Evolutionary conservation across 2,113 vertebrate species (phyloP), one percentile per base, ranked within the genome.

Genomic region (Neolamprologus hecqui): DNA sequence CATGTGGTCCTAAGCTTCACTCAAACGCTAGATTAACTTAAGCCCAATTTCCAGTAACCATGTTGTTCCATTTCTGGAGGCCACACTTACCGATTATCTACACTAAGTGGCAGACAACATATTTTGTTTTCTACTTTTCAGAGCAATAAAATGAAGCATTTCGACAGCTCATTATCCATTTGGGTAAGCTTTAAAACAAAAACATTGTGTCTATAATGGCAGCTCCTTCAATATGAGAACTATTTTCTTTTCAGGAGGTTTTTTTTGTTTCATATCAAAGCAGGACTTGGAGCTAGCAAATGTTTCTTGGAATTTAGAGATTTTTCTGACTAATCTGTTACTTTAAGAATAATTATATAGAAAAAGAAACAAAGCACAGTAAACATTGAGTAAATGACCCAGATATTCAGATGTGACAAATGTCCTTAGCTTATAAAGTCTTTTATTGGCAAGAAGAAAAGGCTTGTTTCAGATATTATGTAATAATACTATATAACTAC

Each of bases 11-110:
- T 15, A 9, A 88, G 86, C 60, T 54, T 82, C 68, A 14, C 54
- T 60, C 53, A 79, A 85, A 85, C 70, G 73, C 90, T 87, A 84
- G 45, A 80, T 88, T 86, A 92, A 89, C 79, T 87, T 84, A 84
- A 91, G 65, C 33, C 81, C 40, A 87, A 60, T 84, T 92, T 88
- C 79, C 80, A 84, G 60, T 70, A 84, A 84, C 79, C 79, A 68
- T 79, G 33, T 84, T 53, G 55, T 83, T 83, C 19, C 79, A 60
- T 81, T 89, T 91, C 55, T 86, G 55, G 79, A 42, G 80, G 79
- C 75, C 86, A 86, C 81, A 60, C 49, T 84, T 90, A 65, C 47
- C 5, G 9, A 89, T 40, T 73, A 65, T 79, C 35, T 51, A 60
- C 33, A 77, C 28, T 77, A 31, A 47, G 3, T 51, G 45, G 86